A percentile compares a stretch with the other conserved stretches of the same genome.
These are phyloP conservation scores for Macrostomum lignano DNA, from an alignment of 1,140 invertebrate genomes.

Conservation along the genomic window DNA sequence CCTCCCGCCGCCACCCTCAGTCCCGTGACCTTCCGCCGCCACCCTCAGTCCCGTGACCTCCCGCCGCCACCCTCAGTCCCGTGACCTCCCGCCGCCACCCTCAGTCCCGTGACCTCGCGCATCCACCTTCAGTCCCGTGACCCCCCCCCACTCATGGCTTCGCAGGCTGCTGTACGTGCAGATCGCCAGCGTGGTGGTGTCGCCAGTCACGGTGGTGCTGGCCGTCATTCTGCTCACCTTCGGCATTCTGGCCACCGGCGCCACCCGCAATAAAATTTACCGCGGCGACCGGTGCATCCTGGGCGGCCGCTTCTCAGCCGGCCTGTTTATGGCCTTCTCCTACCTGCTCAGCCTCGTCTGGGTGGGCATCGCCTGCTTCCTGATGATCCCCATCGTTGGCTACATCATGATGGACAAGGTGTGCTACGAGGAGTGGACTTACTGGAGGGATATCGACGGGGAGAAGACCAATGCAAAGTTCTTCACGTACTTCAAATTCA, in stretches of 20 bases:
- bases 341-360: slow-evolving; percentile 59
- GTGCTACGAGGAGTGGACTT: slow-evolving; percentile 13
- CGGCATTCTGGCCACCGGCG: slow-evolving; percentile 70
- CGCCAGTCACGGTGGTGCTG: slow-evolving; percentile 66
- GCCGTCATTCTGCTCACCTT: slow-evolving; percentile 69
- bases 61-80: too few species aligned
- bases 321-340: slow-evolving; percentile 64
- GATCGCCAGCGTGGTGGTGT: slow-evolving; percentile 61
- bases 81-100: too few species aligned
- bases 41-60: too few species aligned
- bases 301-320: slow-evolving; percentile 67
- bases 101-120: too few species aligned
- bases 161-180: slow-evolving; percentile 35
- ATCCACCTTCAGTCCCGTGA: too few species aligned
- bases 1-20: too few species aligned
- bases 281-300: slow-evolving; percentile 62
- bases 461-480: slow-evolving; percentile 7
- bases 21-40: too few species aligned
- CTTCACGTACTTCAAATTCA: slow-evolving; percentile 14
- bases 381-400: slow-evolving; percentile 36
- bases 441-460: too few species aligned
- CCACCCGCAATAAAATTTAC: slow-evolving; percentile 70
- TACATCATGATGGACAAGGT: slow-evolving; percentile 14
- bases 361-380: slow-evolving; percentile 45
- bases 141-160: too few species aligned